Conservation (phyloP, 2,797 vertebrate species). For the Poeciliopsis presidionis region DNA sequence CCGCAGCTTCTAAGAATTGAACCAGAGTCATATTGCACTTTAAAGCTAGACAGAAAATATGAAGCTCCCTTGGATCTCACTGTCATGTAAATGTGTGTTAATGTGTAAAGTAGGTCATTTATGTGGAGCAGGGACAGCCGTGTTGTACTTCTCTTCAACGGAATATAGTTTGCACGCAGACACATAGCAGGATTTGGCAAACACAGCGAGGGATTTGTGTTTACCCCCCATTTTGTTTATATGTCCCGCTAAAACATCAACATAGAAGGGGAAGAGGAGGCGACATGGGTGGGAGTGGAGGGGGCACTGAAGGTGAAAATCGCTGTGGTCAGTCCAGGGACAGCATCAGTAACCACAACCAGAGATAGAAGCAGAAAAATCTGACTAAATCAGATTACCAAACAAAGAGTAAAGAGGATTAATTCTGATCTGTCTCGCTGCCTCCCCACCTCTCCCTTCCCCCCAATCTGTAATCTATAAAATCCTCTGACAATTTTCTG, state of each 20-base stretch:
- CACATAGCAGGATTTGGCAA: conserved; percentile 65
- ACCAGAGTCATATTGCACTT: conserved; percentile 40
- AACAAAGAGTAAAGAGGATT: conserved; percentile 82
- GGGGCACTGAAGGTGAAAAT: conserved; percentile 62
- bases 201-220: conserved; percentile 56
- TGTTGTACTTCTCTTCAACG: conserved; percentile 65
- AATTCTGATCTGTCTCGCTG: conserved; percentile 67
- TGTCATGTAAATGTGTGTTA: conserved; percentile 77
- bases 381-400: conserved; percentile 79
- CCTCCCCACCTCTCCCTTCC: conserved; percentile 57
- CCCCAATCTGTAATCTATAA: conserved; percentile 78
- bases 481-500: conserved; percentile 74
- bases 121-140: conserved; percentile 77
- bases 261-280: conserved; percentile 15
- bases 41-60: conserved; percentile 48
- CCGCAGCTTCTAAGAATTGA: conserved; percentile 65
- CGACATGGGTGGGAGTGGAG: not conserved
- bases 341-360: conserved; percentile 75
- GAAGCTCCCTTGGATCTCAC: conserved; percentile 65
- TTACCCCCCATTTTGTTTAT: conserved; percentile 60
- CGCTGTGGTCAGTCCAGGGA: conserved; percentile 61
- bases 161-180: conserved; percentile 72
- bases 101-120: conserved; percentile 83
- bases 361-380: conserved; percentile 75
- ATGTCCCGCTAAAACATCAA: conserved; percentile 40